A percentile compares a stretch with the other conserved stretches of the same genome.
phyloP scores from a whole-genome alignment of 1,140 invertebrate species.

The Scaptomyza hsui region DNA sequence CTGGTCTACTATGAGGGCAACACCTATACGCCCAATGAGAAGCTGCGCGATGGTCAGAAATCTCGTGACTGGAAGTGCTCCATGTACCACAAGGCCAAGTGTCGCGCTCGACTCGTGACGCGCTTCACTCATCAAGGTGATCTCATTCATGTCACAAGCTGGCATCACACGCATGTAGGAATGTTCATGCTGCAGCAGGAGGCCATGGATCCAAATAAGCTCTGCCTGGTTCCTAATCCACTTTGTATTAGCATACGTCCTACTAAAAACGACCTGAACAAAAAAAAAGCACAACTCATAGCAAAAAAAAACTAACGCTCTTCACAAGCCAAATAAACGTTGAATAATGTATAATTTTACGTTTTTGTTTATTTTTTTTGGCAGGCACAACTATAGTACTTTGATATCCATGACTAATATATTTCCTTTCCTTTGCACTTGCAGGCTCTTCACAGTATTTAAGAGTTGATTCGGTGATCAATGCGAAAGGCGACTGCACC shows the following conservation, averaged over 20 bases:
- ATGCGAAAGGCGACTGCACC: slow-evolving; percentile 13
- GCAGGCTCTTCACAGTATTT: slow-evolving; percentile 37
- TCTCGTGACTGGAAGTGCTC: slow-evolving; percentile 82
- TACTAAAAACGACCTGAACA: slow-evolving; percentile 14
- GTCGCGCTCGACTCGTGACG: slow-evolving; percentile 73
- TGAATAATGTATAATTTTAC: slow-evolving; percentile 1
- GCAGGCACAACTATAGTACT: not conserved
- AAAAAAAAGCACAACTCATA: slow-evolving; percentile 15
- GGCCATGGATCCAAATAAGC: slow-evolving; percentile 19
- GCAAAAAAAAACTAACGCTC: not conserved
- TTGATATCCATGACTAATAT: slow-evolving; percentile 4
- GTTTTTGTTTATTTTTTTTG: slow-evolving; percentile 2
- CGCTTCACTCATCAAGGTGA: slow-evolving; percentile 49
- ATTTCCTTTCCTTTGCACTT: slow-evolving; percentile 4
- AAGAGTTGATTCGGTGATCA: slow-evolving; percentile 24
- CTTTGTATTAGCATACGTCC: slow-evolving; percentile 29
- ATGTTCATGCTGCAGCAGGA: slow-evolving; percentile 49
- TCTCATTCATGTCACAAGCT: slow-evolving; percentile 70
- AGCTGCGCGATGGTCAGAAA: slow-evolving; percentile 60
- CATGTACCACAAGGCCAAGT: slow-evolving; percentile 83
- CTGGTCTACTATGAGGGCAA: slow-evolving; percentile 74
- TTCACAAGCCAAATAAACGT: slow-evolving; percentile 9
- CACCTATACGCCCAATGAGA: slow-evolving; percentile 83
- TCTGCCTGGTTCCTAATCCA: slow-evolving; percentile 51
- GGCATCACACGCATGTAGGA: slow-evolving; percentile 55